Conservation (phyloP, 2,113 vertebrate species). For the Corydoras maculifer region DNA sequence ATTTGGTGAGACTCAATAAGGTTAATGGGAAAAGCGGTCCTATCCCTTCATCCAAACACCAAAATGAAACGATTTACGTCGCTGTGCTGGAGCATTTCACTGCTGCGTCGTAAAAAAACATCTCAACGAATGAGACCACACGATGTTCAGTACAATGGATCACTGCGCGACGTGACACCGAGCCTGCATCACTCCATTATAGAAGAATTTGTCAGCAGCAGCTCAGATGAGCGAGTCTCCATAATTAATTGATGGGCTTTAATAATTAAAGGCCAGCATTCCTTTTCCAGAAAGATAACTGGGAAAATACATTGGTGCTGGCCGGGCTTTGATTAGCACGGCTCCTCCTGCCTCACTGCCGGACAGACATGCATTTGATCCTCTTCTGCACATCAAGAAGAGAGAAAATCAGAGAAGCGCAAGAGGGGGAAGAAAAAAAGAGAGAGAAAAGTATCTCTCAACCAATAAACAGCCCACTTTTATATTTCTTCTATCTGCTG, state of each 20-base stretch:
- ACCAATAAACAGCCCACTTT: conserved; percentile 73
- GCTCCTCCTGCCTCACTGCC: conserved; percentile 49
- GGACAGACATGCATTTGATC: conserved; percentile 62
- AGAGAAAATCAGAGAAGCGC: conserved; percentile 48
- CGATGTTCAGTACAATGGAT: conserved; percentile 33
- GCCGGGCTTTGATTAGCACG: conserved; percentile 62
- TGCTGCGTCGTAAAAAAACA: not conserved
- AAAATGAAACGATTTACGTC: conserved; percentile 5
- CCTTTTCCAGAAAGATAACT: conserved; percentile 54
- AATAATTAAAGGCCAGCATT: conserved; percentile 61
- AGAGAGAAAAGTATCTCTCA: conserved; percentile 46
- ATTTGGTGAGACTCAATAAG: no score
- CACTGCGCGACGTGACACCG: conserved; percentile 13
- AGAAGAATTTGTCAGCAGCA: conserved; percentile 43
- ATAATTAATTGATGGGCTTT: conserved; percentile 62
- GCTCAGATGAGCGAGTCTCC: conserved; percentile 55
- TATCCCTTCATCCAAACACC: no score
- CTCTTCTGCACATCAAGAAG: conserved; percentile 36
- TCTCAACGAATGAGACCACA: conserved; percentile 25
- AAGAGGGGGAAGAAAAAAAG: conserved; percentile 40
- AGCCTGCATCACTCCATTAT: conserved; percentile 46
- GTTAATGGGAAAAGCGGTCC: no score
- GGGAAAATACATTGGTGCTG: conserved; percentile 61
- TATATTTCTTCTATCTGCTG: conserved; percentile 66
- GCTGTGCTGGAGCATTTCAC: conserved; percentile 9